These are phyloP conservation scores for Phalacrocorax brasilianus DNA, from an alignment of 2,113 vertebrate species.

Conservation along the genomic window DNA sequence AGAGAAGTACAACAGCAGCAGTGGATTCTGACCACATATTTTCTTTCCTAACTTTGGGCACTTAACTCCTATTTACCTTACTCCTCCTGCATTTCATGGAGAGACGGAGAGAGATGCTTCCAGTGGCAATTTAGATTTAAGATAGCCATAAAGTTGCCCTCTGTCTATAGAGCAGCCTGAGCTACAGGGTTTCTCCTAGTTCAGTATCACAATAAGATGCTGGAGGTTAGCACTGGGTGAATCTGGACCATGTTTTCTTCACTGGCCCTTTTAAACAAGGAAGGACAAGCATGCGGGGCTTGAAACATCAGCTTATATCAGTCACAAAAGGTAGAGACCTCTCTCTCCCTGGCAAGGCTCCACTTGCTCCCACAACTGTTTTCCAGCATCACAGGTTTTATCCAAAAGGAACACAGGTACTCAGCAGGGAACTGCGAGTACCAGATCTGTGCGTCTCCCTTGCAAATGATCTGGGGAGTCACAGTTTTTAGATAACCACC, in stretches of 20 bases:
- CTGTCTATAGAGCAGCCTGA: background rate
- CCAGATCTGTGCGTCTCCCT: background rate
- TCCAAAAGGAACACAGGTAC: background rate
- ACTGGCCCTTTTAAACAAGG: background rate
- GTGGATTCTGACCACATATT: background rate
- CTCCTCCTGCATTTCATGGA: background rate
- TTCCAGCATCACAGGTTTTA: background rate
- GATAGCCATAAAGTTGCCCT: background rate
- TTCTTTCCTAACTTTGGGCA: background rate
- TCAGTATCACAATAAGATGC: background rate
- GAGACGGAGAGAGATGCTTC: background rate
- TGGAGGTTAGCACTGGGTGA: background rate
- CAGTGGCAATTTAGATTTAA: background rate
- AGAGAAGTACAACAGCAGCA: background rate
- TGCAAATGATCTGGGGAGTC: background rate
- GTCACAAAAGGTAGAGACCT: background rate
- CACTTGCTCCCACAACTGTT: background rate
- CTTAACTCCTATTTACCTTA: background rate
- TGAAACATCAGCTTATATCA: background rate
- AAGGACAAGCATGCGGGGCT: background rate
- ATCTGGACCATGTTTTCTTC: background rate
- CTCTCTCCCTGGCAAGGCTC: background rate
- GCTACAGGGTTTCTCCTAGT: background rate
- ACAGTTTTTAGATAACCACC: background rate
- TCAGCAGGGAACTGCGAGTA: background rate